Evolutionary conservation across 2,797 vertebrate genomes (phyloP), one percentile per base, ranked within the genome.

Genomic region (Lerista edwardsae): DNA sequence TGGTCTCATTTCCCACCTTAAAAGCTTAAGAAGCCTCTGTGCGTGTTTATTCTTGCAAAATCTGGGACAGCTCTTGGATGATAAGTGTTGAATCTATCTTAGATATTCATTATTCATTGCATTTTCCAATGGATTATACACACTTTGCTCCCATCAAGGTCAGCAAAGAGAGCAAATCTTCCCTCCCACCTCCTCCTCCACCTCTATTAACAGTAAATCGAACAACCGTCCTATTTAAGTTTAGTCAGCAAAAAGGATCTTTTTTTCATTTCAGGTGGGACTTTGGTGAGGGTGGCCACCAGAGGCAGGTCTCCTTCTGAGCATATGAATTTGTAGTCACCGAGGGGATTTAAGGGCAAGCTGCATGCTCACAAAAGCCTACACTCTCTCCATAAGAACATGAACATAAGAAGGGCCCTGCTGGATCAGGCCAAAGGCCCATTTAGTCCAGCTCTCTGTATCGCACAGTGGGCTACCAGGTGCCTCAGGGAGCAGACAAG

Each of bases 81-180:
- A 86, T 41, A 88, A 87, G 68, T 31, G 41, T 36, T 74, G 82
- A 71, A 65, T 25, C 82, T 47, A 68, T 84, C 81, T 89, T 80
- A 9, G 57, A 79, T 74, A 75, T 19, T 59, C 72, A 81, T 83
- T 4, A 87, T 86, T 89, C 78, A 82, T 62, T 51, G 88, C 0
- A 65, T 83, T 89, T 93, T 88, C 81, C 64, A 80, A 51, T 83
- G 64, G 31, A 85, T 86, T 84, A 78, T 80, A 36, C 69, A 90
- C 86, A 31, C n/a, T 85, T 64, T 74, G 25, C 75, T 71, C 39
- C 19, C 65, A 55, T 29, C 6, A 83, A 87, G 34, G 68, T 86
- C 65, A 90, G 34, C 17, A 44, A 1, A 36, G 31, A 87, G 76
- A 72, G 23, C 17, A 14, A 51, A 36, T 72, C 29, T n/a, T 41